These are phyloP conservation scores for Lycia hirtaria DNA, from an alignment of 2,888 invertebrate species.

Conservation along the genomic window DNA sequence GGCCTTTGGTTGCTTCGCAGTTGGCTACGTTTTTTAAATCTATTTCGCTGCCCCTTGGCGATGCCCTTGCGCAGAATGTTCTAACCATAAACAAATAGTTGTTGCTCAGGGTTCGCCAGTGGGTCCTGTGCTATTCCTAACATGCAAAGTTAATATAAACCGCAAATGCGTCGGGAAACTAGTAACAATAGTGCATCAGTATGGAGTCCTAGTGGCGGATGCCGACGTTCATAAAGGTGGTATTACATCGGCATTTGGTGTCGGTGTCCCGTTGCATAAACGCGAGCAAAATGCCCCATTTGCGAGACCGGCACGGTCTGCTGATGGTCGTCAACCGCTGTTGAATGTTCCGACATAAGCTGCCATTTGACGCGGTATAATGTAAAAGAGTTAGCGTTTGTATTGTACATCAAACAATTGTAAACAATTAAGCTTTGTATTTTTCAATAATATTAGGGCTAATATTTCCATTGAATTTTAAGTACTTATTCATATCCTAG, in stretches of 20 bases:
- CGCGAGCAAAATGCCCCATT: conserved; percentile 40
- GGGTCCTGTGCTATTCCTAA: conserved; percentile 6
- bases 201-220: conserved; percentile 21
- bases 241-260: conserved; percentile 28
- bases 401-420: not conserved
- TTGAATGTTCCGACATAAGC: conserved; percentile 40
- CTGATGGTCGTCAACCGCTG: conserved; percentile 40
- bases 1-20: too few relatives aligned
- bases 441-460: too few relatives aligned
- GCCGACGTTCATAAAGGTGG: conserved; percentile 28
- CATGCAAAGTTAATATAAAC: conserved; percentile 12
- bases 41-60: not conserved
- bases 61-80: conserved; percentile 2
- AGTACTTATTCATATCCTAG: too few relatives aligned
- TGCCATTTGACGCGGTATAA: conserved; percentile 31
- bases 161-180: conserved; percentile 18
- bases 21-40: too few relatives aligned
- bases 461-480: too few relatives aligned
- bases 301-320: conserved; percentile 27
- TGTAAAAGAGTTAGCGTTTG: conserved; percentile 14
- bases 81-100: conserved; percentile 10
- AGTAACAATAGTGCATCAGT: conserved; percentile 28
- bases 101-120: conserved; percentile 12
- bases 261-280: conserved; percentile 42
- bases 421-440: too few relatives aligned